Evolutionary conservation across 2,797 vertebrate species (phyloP), one percentile per base, ranked within the genome.

Genomic region (Esox masquinongy): DNA sequence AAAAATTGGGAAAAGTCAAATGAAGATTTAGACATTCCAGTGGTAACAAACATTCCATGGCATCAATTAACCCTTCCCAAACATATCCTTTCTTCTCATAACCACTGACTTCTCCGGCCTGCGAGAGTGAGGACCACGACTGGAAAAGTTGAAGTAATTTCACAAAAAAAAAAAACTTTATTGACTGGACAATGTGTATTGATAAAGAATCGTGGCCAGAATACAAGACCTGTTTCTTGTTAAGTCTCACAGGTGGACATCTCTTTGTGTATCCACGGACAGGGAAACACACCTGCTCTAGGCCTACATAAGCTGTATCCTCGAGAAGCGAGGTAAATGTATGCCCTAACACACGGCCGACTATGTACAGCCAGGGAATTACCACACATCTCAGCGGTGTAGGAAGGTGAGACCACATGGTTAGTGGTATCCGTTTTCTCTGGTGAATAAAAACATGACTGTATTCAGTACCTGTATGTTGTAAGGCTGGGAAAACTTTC

Each of bases 1-100:
- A 9, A 9, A 1, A 1, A 19, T 22, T 59, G n/a, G n/a, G 53
- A 59, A 59, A 59, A 22, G 19, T 24, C n/a, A 59, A 59, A 9
- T 59, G n/a, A 59, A 43, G 39, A n/a, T 22, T n/a, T 24, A n/a
- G 9, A n/a, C 53, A 59, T 22, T 59, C 53, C 53, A 22, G 3
- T n/a, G 19, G 53, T n/a, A 56, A n/a, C 80, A 83, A 74, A 76
- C 76, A 64, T 64, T 66, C 63, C 63, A 34, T 26, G 15, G 14
- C 63, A 66, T 26, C 63, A 29, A 34, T 29, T 43, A 11, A 19
- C 29, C 29, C 63, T 66, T 16, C 63, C 29, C 5, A 31, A 66
- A 66, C 63, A 15, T 31, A 26, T 66, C 63, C 29, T 34, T 43
- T 69, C 59, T 80, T 1, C 39, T 43, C 39, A 43, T 79, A 77